These are phyloP conservation scores for Brachystomella parvula DNA, from an alignment of 1,140 invertebrate genomes.

Conservation along the genomic window DNA sequence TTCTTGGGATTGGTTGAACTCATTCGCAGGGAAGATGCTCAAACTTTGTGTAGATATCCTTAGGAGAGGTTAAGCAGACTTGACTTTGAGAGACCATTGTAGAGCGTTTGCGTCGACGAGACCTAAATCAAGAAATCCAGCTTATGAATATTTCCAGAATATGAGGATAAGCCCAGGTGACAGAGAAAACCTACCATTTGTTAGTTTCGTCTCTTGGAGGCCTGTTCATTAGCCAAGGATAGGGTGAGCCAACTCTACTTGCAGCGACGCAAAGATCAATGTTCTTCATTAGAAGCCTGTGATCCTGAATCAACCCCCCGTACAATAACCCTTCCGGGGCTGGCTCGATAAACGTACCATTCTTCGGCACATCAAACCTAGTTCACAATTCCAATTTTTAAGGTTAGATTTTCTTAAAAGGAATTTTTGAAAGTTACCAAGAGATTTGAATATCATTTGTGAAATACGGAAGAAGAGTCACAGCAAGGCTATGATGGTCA, in stretches of 20 bases:
- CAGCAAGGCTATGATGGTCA: slow-evolving; percentile 32
- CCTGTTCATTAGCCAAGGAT: slow-evolving; percentile 30
- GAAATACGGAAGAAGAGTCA: slow-evolving; percentile 22
- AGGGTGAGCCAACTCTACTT: neutral
- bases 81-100: neutral
- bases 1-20: too few relatives aligned
- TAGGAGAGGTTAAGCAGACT: neutral
- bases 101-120: neutral
- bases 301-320: neutral
- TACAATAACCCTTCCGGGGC: neutral
- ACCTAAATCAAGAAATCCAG: neutral
- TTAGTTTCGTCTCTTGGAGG: slow-evolving; percentile 19
- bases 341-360: neutral
- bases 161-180: neutral
- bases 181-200: slow-evolving; percentile 11
- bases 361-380: neutral
- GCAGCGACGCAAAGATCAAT: slow-evolving; percentile 8
- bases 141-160: neutral
- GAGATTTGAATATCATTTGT: slow-evolving; percentile 30
- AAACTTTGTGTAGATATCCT: neutral
- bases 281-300: neutral
- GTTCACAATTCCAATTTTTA: neutral
- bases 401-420: neutral
- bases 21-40: neutral
- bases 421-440: slow-evolving; percentile 20